phyloP scores from a whole-genome alignment of 2,113 vertebrate species.

The Eublepharis macularius region DNA sequence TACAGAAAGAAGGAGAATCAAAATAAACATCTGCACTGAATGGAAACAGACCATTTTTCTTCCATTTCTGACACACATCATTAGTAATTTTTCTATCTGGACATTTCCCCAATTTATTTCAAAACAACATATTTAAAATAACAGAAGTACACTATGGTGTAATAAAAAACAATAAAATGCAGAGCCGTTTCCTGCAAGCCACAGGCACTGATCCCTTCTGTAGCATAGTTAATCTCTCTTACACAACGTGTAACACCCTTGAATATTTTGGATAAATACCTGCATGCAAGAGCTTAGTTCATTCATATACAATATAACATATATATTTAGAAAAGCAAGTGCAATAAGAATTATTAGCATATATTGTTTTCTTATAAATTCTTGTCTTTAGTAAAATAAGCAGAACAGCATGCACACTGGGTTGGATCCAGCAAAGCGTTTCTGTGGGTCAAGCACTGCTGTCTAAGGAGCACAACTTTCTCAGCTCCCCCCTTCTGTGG shows the following conservation, averaged over 20 bases:
- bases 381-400: no score
- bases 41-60: not conserved
- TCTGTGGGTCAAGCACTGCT: no score
- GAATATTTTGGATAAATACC: no score
- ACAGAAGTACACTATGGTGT: not conserved
- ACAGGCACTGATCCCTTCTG: not conserved
- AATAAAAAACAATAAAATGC: not conserved
- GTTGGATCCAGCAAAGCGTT: no score
- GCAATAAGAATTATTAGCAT: not conserved
- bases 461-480: no score
- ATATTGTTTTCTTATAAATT: not conserved
- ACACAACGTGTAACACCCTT: not conserved
- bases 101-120: not conserved
- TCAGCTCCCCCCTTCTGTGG: no score
- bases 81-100: not conserved
- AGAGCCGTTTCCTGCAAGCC: not conserved
- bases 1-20: slow-evolving; percentile 32
- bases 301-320: no score
- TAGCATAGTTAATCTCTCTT: not conserved
- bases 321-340: not conserved
- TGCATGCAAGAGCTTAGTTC: no score
- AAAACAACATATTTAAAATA: not conserved
- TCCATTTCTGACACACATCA: not conserved
- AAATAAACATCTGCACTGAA: not conserved
- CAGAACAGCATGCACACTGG: not conserved